These are phyloP conservation scores for Galemys pyrenaicus DNA, from an alignment of 2,113 vertebrate genomes.

Conservation along the genomic window DNA sequence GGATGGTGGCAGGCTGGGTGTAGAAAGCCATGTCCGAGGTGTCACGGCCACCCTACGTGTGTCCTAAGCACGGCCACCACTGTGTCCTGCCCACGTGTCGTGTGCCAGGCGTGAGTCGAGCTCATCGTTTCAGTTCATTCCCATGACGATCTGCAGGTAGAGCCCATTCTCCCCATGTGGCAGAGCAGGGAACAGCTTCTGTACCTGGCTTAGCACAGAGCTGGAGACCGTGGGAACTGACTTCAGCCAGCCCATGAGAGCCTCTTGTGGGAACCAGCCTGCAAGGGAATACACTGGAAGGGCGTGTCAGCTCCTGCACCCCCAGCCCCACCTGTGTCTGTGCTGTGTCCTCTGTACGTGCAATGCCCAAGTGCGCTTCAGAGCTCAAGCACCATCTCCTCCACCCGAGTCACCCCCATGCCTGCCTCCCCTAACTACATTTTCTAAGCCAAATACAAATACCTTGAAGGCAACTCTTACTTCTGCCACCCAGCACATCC, in stretches of 20 bases:
- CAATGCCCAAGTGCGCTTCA: neutral
- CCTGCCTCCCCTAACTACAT: neutral
- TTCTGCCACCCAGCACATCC: neutral
- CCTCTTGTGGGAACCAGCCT: neutral
- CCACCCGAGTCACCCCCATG: too few relatives aligned
- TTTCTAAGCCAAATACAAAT: neutral
- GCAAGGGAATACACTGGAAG: neutral
- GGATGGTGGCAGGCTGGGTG: neutral
- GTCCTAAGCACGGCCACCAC: fast-evolving
- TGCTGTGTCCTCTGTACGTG: neutral
- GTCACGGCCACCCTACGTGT: neutral
- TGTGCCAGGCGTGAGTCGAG: neutral
- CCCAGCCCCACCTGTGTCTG: fast-evolving
- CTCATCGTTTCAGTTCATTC: neutral
- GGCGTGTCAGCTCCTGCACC: neutral
- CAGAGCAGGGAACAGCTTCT: neutral
- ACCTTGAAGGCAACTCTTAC: neutral
- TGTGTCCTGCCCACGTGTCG: fast-evolving
- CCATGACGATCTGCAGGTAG: neutral
- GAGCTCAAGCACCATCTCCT: neutral
- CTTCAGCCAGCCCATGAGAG: neutral
- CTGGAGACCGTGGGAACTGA: neutral
- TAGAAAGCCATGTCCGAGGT: too few relatives aligned
- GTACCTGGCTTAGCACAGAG: neutral
- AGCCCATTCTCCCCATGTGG: fast-evolving